Percentiles rank a stretch among this genome's conserved stretches.
Conservation (phyloP, 1,140 invertebrate species). For the Drosophila equinoxialis region DNA sequence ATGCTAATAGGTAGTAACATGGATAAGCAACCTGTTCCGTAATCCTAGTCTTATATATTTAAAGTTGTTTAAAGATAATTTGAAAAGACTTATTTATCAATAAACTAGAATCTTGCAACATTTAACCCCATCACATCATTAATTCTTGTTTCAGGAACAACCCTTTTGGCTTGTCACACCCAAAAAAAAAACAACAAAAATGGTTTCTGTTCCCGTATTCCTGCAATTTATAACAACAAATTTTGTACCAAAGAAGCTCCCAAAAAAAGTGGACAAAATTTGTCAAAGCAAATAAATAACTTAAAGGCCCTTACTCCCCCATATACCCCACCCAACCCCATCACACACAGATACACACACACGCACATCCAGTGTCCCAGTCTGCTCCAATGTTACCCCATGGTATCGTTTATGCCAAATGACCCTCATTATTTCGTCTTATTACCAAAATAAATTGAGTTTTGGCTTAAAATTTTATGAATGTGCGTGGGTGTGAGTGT, state of each 20-base stretch:
- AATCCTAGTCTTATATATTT: not conserved
- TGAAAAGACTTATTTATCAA: not conserved
- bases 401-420: constrained; percentile 74
- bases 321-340: not conserved
- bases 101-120: not conserved
- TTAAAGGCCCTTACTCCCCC: constrained; percentile 41
- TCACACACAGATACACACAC: constrained; percentile 16
- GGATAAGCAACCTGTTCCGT: too few relatives aligned
- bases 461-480: constrained; percentile 63
- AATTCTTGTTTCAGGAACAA: constrained; percentile 6
- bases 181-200: not conserved
- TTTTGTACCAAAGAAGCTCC: constrained; percentile 34
- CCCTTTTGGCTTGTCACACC: constrained; percentile 4
- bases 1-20: too few relatives aligned
- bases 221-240: constrained; percentile 47
- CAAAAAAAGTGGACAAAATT: constrained; percentile 47
- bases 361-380: constrained; percentile 15
- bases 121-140: constrained; percentile 22
- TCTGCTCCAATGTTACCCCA: constrained; percentile 18
- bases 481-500: not conserved
- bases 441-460: constrained; percentile 81
- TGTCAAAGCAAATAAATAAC: constrained; percentile 72
- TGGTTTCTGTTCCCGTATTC: constrained; percentile 29
- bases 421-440: constrained; percentile 77
- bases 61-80: constrained; percentile 5